These are phyloP conservation scores for Crepidodera aurea DNA, from an alignment of 2,888 invertebrate genomes.

Conservation along the genomic window DNA sequence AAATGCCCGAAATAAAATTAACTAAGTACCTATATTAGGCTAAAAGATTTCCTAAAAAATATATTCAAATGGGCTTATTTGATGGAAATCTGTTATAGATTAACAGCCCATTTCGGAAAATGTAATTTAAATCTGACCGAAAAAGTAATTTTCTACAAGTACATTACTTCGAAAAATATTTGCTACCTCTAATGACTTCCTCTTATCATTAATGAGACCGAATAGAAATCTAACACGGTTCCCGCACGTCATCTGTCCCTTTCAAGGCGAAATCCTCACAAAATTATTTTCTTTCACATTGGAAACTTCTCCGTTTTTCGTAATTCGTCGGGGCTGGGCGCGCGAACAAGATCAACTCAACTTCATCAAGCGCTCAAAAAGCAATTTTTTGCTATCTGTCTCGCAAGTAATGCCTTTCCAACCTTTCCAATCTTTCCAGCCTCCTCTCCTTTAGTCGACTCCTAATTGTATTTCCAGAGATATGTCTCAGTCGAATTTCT, in stretches of 20 bases:
- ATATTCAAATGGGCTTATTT: too few relatives aligned
- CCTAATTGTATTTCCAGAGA: conserved; percentile 36
- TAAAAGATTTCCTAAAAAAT: too few relatives aligned
- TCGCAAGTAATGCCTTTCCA: conserved; percentile 29
- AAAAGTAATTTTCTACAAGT: not conserved
- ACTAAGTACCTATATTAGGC: too few relatives aligned
- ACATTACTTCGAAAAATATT: not conserved
- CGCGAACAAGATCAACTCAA: conserved; percentile 27
- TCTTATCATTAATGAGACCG: conserved; percentile 24
- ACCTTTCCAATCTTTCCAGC: conserved; percentile 22
- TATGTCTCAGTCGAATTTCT: conserved; percentile 30
- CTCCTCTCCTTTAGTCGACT: conserved; percentile 17
- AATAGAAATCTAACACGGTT: conserved; percentile 22
- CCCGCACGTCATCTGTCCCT: conserved; percentile 22
- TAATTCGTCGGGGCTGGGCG: conserved; percentile 21
- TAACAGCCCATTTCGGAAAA: too few relatives aligned
- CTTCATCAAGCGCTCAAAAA: conserved; percentile 26
- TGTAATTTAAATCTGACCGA: too few relatives aligned
- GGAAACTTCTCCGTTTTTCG: conserved; percentile 19
- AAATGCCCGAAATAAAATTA: too few relatives aligned
- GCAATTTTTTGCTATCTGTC: conserved; percentile 29
- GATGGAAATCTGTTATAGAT: too few relatives aligned
- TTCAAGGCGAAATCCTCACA: conserved; percentile 23
- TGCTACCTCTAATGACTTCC: conserved; percentile 11
- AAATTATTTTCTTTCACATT: conserved; percentile 30